These are phyloP conservation scores for Rhynchopsitta pachyrhyncha DNA, from an alignment of 2,113 vertebrate genomes.

Conservation along the genomic window DNA sequence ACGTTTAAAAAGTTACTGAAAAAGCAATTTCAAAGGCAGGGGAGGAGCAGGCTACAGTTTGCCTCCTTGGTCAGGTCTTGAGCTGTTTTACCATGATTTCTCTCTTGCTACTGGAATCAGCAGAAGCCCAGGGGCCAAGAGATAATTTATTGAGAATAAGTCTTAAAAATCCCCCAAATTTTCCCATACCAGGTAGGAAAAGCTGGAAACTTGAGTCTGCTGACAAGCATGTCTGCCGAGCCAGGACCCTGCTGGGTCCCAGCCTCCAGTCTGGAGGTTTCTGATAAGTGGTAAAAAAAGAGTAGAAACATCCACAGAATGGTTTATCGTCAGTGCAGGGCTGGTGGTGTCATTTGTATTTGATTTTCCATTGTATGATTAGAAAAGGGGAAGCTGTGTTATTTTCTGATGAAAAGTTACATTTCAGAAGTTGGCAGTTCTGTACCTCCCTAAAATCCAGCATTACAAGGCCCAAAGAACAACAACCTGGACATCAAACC, in stretches of 20 bases:
- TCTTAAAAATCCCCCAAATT: not conserved
- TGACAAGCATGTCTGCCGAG: not conserved
- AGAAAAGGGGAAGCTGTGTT: conserved; percentile 26
- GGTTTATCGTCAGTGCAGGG: not conserved
- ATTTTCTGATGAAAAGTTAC: conserved; percentile 21
- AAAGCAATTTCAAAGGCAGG: not conserved
- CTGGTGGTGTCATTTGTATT: conserved; percentile 26
- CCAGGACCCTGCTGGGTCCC: not conserved
- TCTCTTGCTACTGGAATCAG: not conserved
- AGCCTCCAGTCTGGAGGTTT: not conserved
- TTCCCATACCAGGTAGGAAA: not conserved
- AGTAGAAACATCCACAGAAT: conserved; percentile 3
- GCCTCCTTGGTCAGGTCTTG: not conserved
- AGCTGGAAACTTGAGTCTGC: not conserved
- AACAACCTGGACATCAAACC: not conserved
- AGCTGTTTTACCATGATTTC: not conserved
- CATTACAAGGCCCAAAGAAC: not conserved
- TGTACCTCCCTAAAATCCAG: not conserved
- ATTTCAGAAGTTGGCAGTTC: conserved; percentile 7
- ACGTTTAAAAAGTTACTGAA: not conserved
- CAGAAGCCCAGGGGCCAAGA: not conserved
- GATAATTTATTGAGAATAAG: not conserved
- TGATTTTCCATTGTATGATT: conserved; percentile 45
- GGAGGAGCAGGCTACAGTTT: not conserved
- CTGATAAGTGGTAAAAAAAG: conserved; percentile 18